Evolutionary conservation across 2,797 vertebrate species (phyloP).

Genomic region (Danio jaintianensis): DNA sequence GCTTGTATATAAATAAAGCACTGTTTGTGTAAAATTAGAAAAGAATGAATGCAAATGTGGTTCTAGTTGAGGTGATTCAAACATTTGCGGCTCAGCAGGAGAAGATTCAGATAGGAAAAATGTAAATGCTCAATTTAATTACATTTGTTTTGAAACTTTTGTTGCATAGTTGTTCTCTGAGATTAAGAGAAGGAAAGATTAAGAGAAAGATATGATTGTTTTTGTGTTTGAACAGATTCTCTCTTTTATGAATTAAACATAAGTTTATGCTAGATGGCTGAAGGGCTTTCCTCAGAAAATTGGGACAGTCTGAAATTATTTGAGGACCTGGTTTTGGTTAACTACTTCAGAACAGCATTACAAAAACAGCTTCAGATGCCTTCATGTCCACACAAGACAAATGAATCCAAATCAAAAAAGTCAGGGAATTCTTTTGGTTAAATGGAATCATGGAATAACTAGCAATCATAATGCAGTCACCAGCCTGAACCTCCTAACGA

Average conservation of each 20-base stretch:
- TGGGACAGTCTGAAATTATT: constrained; percentile 21
- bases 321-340: constrained; percentile 9
- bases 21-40: neutral
- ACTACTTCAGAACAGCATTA: neutral
- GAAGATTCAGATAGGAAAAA: neutral
- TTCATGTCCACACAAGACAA: neutral
- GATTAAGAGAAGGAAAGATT: neutral
- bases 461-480: too few species aligned
- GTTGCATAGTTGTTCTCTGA: neutral
- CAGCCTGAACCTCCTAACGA: too few species aligned
- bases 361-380: neutral
- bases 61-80: constrained; percentile 9
- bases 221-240: neutral
- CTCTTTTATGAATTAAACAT: constrained; percentile 38
- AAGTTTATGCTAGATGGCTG: constrained; percentile 22
- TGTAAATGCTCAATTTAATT: neutral
- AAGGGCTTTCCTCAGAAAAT: constrained; percentile 42
- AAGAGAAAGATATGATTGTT: neutral
- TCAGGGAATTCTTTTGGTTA: too few species aligned
- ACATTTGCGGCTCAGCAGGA: neutral
- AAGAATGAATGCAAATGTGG: constrained; percentile 6
- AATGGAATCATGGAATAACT: too few species aligned
- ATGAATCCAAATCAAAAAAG: neutral
- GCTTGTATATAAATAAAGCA: neutral
- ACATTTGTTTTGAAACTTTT: neutral